phyloP scores from a whole-genome alignment of 2,797 vertebrate species.

The Pipistrellus nathusii region DNA sequence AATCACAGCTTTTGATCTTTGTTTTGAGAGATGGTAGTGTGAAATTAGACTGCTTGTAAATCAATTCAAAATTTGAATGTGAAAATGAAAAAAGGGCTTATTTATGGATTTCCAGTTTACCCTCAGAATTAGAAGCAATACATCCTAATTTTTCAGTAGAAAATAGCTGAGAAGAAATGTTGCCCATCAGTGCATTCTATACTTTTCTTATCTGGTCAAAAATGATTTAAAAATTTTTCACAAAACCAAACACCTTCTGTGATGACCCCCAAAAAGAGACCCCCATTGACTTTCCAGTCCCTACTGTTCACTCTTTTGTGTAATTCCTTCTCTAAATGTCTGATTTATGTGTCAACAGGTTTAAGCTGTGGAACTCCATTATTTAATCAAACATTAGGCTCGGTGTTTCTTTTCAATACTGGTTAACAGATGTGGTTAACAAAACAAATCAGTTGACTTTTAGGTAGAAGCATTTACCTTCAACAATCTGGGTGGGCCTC shows the following conservation, averaged over 20 bases:
- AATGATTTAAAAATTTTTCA: neutral
- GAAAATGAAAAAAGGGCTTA: neutral
- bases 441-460: neutral
- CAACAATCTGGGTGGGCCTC: neutral
- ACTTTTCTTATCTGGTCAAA: neutral
- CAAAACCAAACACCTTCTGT: neutral
- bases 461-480: neutral
- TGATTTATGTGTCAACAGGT: neutral
- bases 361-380: neutral
- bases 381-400: neutral
- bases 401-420: neutral
- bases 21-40: neutral
- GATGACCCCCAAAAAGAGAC: neutral
- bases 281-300: neutral
- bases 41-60: neutral
- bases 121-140: neutral
- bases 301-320: neutral
- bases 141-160: neutral
- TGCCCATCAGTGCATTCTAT: neutral
- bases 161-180: neutral
- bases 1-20: conserved; percentile 12
- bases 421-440: neutral
- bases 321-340: neutral
- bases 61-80: neutral
- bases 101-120: neutral